Percentiles rank a stretch among this genome's conserved stretches.
Evolutionary conservation across 2,888 invertebrate species (phyloP).

Genomic region (Ernsta delagoae): DNA sequence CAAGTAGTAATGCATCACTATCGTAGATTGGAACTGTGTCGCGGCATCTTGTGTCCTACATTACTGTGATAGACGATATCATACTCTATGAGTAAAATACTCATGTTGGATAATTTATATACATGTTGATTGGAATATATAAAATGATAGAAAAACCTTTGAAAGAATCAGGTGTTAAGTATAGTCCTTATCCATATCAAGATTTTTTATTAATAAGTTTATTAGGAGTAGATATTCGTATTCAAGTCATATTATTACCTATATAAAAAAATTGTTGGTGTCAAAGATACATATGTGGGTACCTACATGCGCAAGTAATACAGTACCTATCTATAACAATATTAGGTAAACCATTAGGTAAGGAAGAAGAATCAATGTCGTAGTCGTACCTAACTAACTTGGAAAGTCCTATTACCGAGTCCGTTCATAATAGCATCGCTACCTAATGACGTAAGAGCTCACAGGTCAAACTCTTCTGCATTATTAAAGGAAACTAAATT

Average conservation of each 20-base stretch:
- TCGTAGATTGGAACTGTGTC: constrained; percentile 29
- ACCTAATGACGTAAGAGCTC: constrained; percentile 1
- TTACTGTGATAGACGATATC: not conserved
- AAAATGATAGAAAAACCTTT: too few relatives aligned
- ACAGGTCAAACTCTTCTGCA: constrained; percentile 39
- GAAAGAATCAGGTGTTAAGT: too few relatives aligned
- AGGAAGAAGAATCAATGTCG: constrained; percentile 42
- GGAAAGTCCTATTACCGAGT: constrained; percentile 42
- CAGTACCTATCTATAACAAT: too few relatives aligned
- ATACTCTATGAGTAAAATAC: not conserved
- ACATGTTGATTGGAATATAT: too few relatives aligned
- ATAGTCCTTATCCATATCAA: too few relatives aligned
- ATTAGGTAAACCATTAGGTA: constrained; percentile 59
- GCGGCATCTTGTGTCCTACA: constrained; percentile 8
- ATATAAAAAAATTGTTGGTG: too few relatives aligned
- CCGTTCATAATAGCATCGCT: constrained; percentile 2
- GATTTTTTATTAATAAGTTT: too few relatives aligned
- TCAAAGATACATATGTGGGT: constrained; percentile 15
- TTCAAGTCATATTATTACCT: too few relatives aligned
- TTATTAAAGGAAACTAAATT: constrained; percentile 49
- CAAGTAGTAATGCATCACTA: constrained; percentile 31
- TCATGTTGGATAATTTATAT: too few relatives aligned
- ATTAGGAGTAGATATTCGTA: too few relatives aligned
- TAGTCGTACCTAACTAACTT: too few relatives aligned
- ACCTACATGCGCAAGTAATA: too few relatives aligned